Percentiles rank a stretch among this genome's conserved stretches.
Evolutionary conservation across 1,140 invertebrate genomes (phyloP).

Genomic region (Drosophila albomicans): DNA sequence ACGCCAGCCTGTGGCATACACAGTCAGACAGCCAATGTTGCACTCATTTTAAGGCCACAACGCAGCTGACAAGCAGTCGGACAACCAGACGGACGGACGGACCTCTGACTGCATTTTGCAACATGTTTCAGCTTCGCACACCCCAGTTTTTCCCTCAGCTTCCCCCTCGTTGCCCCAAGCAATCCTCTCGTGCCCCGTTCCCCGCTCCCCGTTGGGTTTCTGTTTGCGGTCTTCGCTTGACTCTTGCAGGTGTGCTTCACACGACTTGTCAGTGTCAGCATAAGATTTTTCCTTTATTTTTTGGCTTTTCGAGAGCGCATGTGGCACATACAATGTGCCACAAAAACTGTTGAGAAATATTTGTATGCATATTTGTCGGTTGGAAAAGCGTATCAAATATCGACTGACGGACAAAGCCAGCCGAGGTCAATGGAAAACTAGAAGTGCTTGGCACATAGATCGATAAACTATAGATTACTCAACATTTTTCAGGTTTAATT

Average conservation of each 20-base stretch:
- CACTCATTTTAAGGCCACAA: slow-evolving; percentile 77
- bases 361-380: slow-evolving; percentile 17
- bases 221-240: slow-evolving; percentile 63
- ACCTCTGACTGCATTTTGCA: slow-evolving; percentile 65
- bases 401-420: slow-evolving; percentile 13
- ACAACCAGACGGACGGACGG: slow-evolving; percentile 1
- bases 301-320: slow-evolving; percentile 37
- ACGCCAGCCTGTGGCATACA: slow-evolving; percentile 60
- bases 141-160: slow-evolving; percentile 3
- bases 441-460: not conserved
- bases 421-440: slow-evolving; percentile 16
- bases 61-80: slow-evolving; percentile 48
- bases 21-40: slow-evolving; percentile 65
- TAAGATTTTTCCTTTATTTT: slow-evolving; percentile 52
- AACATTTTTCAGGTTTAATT: not conserved
- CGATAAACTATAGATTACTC: not conserved
- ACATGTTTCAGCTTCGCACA: slow-evolving; percentile 60
- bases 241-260: slow-evolving; percentile 81
- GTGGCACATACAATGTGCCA: slow-evolving; percentile 44
- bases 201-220: slow-evolving; percentile 59
- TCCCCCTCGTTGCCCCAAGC: not conserved
- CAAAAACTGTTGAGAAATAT: slow-evolving; percentile 28
- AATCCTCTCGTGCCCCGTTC: slow-evolving; percentile 5
- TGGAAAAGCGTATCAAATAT: slow-evolving; percentile 33
- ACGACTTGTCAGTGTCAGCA: slow-evolving; percentile 81